phyloP scores from a whole-genome alignment of 2,113 vertebrate species.

The Ailuropoda melanoleuca region DNA sequence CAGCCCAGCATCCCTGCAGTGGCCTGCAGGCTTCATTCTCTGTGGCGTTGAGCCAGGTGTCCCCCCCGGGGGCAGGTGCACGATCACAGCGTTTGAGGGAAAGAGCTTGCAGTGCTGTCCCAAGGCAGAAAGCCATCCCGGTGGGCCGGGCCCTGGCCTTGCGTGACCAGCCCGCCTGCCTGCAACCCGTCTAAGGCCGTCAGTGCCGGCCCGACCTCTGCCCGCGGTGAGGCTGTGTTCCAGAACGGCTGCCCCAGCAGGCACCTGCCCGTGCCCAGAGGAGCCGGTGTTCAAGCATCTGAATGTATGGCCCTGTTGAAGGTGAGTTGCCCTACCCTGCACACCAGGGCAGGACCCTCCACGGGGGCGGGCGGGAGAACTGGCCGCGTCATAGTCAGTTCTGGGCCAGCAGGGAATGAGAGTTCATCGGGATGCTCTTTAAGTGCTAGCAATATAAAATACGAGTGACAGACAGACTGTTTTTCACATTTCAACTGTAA shows the following conservation, averaged over 20 bases:
- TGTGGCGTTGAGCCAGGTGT: too few relatives aligned
- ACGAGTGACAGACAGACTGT: background rate
- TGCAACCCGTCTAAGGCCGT: background rate
- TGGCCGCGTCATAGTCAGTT: background rate
- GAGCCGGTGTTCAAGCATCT: background rate
- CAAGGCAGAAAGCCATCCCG: background rate
- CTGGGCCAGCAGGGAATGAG: background rate
- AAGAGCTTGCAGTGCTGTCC: too few relatives aligned
- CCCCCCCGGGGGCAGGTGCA: rapidly evolving
- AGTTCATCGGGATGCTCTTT: background rate
- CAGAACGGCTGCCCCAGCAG: background rate
- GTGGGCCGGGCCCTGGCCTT: rapidly evolving
- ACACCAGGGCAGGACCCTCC: background rate
- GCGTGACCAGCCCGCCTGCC: rapidly evolving
- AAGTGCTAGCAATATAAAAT: background rate
- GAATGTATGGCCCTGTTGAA: background rate
- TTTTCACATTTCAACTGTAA: background rate
- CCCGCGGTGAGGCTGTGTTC: background rate
- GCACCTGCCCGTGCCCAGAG: too few relatives aligned
- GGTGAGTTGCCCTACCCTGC: background rate
- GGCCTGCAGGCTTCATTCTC: background rate
- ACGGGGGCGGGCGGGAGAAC: background rate
- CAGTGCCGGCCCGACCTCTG: background rate
- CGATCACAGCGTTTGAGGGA: background rate
- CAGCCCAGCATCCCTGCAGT: too few relatives aligned